Evolutionary conservation across 30 jellyfish, hydroid and myxozoan species (phyloP), one percentile per base, ranked within the genome.

Genomic region (Chironex yamaguchii): DNA sequence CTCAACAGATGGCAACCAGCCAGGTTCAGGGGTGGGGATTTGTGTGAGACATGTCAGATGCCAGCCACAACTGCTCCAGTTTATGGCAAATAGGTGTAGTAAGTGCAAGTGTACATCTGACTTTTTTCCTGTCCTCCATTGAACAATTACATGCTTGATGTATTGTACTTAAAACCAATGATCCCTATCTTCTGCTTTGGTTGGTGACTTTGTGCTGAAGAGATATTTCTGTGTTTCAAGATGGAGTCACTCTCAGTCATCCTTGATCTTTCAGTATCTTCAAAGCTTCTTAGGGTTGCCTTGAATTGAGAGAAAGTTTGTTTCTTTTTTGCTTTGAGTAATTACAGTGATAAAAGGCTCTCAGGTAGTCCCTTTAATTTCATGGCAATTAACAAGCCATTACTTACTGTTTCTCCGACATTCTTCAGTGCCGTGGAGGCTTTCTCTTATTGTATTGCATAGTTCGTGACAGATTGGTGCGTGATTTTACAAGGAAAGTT

Each of bases 221-320:
- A 62, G 0, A 21, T 67, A 28, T 17, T 22, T 21, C 42, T 67
- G 1, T 14, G 66, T 68, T 84, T 84, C 82, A 67, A n/a, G 26
- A 67, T 34, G 2, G 90, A 2, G 36, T 67, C 90, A 36, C 34
- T 67, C 36, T 71, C 92, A 34, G 62, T 62, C 12, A 30, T 89
- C 25, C 70, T 86, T 34, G 90, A 9, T 2, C 76, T 42, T 58
- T 81, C 96, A 24, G 96, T 81, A 17, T 89, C 95, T 62, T 89
- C 97, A 49, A 67, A 81, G 64, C 79, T 89, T 81, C 79, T 67
- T 21, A 81, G 96, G 14, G 97, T 77, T 2, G 11, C 96, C 73
- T 89, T 81, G 71, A 89, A 81, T 54, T 79, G 71, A 28, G 64
- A 42, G 29, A 89, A 81, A 69, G 51, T 79, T 42, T 67, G 94